A percentile compares a stretch with the other conserved stretches of the same genome.
Conservation (phyloP, 2,888 invertebrate genomes). For the Pegoplata infirma region DNA sequence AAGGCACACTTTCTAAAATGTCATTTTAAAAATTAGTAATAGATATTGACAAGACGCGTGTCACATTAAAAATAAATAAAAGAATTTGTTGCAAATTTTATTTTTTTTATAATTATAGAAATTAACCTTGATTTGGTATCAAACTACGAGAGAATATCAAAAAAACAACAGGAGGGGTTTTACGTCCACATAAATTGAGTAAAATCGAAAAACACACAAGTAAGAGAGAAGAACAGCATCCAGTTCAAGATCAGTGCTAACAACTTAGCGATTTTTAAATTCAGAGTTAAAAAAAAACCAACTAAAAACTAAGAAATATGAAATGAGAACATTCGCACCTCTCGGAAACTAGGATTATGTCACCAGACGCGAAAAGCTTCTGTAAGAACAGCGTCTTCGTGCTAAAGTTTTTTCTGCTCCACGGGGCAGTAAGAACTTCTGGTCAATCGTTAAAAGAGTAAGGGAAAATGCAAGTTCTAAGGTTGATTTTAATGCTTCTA, state of each 20-base stretch:
- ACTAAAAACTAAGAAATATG: too few species aligned
- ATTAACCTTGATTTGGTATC: slow-evolving; percentile 49
- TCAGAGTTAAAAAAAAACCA: too few species aligned
- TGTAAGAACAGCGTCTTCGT: too few species aligned
- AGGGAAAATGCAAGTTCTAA: too few species aligned
- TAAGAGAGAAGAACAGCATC: background rate
- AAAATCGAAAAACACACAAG: background rate
- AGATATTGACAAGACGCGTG: slow-evolving; percentile 28
- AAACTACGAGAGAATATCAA: slow-evolving; percentile 4
- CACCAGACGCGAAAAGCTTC: too few species aligned
- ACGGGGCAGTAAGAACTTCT: too few species aligned
- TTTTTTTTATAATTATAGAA: background rate
- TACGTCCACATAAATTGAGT: too few species aligned
- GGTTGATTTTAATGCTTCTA: too few species aligned
- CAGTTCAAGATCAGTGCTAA: background rate
- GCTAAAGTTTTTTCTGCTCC: too few species aligned
- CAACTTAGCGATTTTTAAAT: slow-evolving; percentile 8
- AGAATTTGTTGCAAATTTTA: slow-evolving; percentile 31
- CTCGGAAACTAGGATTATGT: too few species aligned
- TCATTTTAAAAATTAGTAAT: slow-evolving; percentile 31
- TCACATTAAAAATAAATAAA: background rate
- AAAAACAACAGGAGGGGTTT: slow-evolving; percentile 39
- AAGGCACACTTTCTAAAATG: slow-evolving; percentile 52
- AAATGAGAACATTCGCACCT: too few species aligned
- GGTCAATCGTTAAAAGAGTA: too few species aligned